A percentile compares a stretch with the other conserved stretches of the same genome.
These are phyloP conservation scores for Xiphophorus maculatus DNA, from an alignment of 2,113 vertebrate genomes.

Conservation along the genomic window DNA sequence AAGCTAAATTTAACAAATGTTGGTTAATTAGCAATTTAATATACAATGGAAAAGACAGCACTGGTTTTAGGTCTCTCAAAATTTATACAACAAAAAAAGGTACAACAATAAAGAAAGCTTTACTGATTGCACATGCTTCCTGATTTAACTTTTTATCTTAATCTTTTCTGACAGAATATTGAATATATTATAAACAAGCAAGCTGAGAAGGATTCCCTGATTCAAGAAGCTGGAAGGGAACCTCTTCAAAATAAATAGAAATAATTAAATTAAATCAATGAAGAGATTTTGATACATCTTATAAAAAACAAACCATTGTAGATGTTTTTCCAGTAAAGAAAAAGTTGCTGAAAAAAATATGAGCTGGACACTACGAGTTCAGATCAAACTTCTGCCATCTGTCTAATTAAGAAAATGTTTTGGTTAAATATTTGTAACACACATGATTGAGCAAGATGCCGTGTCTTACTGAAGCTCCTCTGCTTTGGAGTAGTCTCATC, in stretches of 20 bases:
- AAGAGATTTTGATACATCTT: not conserved
- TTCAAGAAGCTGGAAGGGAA: not conserved
- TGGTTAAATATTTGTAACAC: constrained; percentile 48
- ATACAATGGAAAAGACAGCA: not conserved
- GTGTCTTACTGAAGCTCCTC: constrained; percentile 18
- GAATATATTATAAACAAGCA: not conserved
- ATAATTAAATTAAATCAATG: too few species aligned
- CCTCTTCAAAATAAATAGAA: not conserved
- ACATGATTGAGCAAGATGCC: constrained; percentile 36
- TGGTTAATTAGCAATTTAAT: not conserved
- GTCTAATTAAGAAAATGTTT: constrained; percentile 34
- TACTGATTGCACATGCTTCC: not conserved
- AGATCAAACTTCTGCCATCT: constrained; percentile 36
- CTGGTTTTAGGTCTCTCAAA: too few species aligned
- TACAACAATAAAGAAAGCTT: not conserved
- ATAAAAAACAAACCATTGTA: not conserved
- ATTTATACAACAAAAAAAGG: not conserved
- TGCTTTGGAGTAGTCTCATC: constrained; percentile 1
- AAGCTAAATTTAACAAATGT: not conserved
- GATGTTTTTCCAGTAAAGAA: too few species aligned
- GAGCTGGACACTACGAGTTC: constrained; percentile 3
- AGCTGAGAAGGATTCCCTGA: not conserved
- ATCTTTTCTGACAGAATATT: not conserved
- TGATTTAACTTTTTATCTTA: not conserved
- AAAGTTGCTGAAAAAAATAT: not conserved